Evolutionary conservation across 2,888 invertebrate genomes (phyloP), one percentile per base, ranked within the genome.

Genomic region (Rhyacophila evoluta): DNA sequence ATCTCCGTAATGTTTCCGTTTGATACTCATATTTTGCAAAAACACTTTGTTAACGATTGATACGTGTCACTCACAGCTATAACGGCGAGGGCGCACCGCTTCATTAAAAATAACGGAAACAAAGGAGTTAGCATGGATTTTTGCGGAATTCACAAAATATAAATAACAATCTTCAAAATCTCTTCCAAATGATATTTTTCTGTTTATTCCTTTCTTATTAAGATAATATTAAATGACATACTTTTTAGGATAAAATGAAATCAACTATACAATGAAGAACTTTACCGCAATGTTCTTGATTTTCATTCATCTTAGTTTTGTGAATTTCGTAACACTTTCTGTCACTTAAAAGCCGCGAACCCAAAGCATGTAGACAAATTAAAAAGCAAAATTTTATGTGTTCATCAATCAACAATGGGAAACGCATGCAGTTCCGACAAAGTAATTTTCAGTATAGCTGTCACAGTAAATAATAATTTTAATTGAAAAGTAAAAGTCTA

Each of bases 21-120:
- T 67, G 77, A 81, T 80, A 78, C 74, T 80, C 76, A 81, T 70
- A 81, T 82, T 79, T 81, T 81, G 82, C 83, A 82, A 81, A 79
- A 75, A 81, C 81, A 82, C 81, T 75, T 76, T 75, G 67, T 82
- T 83, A 72, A 75, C 68, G 29, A 38, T 79, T 67, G 75, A 81
- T 76, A 79, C 80, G 77, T 70, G 39, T 71, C 74, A 74, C 72
- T 81, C 81, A 81, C 81, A 81, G 70, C 75, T 41, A 74, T 79
- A 77, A 79, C 69, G 68, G 68, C 28, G 75, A 70, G 78, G 79
- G 70, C 72, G 82, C 82, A 82, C 82, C 75, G 82, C 82, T 82
- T 82, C 78, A 80, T 78, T 79, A 74, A 76, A 71, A 77, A 80
- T 68, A 39, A 19, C 80, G 79, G 82, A 75, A 74, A 74, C 36